Conservation (phyloP, 2,113 vertebrate genomes). For the Erythrocercus mccallii region DNA sequence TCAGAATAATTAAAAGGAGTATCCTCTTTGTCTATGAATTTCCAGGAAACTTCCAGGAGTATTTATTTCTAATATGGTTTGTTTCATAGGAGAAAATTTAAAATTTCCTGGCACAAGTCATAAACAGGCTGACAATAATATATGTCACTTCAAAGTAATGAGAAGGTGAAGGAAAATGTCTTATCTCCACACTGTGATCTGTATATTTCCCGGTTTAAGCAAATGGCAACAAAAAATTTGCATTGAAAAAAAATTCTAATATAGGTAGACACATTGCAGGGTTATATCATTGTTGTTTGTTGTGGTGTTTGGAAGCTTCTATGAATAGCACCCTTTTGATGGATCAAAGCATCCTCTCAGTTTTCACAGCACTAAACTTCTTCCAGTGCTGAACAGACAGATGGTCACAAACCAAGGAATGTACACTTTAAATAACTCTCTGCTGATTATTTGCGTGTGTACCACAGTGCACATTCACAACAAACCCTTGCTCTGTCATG, state of each 20-base stretch:
- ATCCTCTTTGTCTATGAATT: background rate
- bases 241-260: background rate
- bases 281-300: background rate
- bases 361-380: background rate
- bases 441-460: conserved; percentile 9
- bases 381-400: background rate
- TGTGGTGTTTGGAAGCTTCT: background rate
- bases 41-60: background rate
- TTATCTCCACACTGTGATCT: background rate
- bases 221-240: background rate
- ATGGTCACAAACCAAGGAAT: background rate
- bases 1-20: background rate
- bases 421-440: background rate
- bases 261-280: background rate
- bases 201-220: background rate
- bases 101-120: background rate
- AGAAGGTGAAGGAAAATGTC: background rate
- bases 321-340: background rate
- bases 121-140: background rate
- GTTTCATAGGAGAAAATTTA: background rate
- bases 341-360: background rate
- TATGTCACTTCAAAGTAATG: background rate
- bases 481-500: background rate
- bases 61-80: background rate
- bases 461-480: background rate